Conservation (phyloP, 92 coral and sea anemone genomes). For the Meandrina meandrites region DNA sequence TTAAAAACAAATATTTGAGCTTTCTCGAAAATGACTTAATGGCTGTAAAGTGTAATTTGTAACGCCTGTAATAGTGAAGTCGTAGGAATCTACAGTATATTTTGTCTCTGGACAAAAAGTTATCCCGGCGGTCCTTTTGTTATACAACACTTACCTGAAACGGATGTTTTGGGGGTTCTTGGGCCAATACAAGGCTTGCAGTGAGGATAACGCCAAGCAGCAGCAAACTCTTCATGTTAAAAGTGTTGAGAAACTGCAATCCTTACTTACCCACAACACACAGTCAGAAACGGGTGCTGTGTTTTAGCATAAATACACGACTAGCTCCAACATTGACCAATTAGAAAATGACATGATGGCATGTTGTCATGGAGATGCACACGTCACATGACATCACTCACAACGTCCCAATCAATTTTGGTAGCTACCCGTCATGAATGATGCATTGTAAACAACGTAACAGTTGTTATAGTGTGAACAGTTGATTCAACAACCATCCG, state of each 20-base stretch:
- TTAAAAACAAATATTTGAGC: no score
- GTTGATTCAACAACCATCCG: slow-evolving; percentile 7
- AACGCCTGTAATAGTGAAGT: no score
- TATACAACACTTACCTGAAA: slow-evolving; percentile 12
- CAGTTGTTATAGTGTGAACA: not conserved
- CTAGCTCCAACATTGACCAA: not conserved
- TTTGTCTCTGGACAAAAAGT: not conserved
- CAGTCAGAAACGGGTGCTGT: not conserved
- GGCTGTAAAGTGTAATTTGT: no score
- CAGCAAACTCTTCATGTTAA: slow-evolving; percentile 16
- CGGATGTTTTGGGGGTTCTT: slow-evolving; percentile 34
- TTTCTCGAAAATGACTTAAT: no score
- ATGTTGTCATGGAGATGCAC: not conserved
- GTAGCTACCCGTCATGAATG: not conserved
- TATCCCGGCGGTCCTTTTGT: not conserved
- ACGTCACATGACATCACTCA: not conserved
- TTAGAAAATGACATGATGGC: not conserved
- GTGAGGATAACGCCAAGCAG: not conserved
- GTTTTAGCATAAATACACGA: not conserved
- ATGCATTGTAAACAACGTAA: not conserved
- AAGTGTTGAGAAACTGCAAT: not conserved
- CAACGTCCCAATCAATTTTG: not conserved
- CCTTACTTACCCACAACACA: not conserved
- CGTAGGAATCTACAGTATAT: no score
- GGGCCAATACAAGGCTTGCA: slow-evolving; percentile 20